phyloP scores from a whole-genome alignment of 2,113 vertebrate genomes.

The Hippotragus niger region DNA sequence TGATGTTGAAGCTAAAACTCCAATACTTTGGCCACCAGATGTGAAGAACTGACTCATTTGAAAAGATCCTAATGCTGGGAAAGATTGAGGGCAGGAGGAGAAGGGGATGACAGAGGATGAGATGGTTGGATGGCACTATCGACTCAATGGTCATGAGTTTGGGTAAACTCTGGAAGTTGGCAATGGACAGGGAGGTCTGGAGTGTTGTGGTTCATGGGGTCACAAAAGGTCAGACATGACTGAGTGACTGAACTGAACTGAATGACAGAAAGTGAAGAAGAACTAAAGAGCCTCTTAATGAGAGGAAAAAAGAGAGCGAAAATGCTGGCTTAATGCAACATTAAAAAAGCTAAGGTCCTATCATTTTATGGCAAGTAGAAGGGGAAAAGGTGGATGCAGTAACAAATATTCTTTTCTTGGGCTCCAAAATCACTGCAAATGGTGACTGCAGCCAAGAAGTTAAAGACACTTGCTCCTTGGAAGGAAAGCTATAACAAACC shows the following conservation, averaged over 20 bases:
- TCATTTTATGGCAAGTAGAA: background rate
- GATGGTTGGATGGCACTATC: too few relatives aligned
- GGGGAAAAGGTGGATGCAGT: background rate
- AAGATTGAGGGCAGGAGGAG: too few relatives aligned
- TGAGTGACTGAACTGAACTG: background rate
- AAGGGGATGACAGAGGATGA: too few relatives aligned
- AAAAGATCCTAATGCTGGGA: too few relatives aligned
- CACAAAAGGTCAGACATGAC: rapidly evolving
- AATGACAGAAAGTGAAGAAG: background rate
- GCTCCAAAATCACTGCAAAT: background rate
- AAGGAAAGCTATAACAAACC: background rate
- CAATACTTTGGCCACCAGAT: too few relatives aligned
- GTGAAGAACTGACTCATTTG: too few relatives aligned
- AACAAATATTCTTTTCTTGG: background rate
- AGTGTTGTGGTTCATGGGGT: background rate
- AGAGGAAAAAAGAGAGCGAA: background rate
- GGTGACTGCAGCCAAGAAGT: background rate
- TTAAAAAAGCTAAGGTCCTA: background rate
- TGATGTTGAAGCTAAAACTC: background rate
- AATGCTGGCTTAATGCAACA: background rate
- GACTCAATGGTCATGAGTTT: too few relatives aligned
- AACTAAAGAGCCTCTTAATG: background rate
- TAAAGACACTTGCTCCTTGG: background rate
- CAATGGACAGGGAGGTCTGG: background rate
- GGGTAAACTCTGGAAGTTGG: background rate